Percentiles rank a stretch among this genome's conserved stretches.
Conservation (phyloP, 2,113 vertebrate species). For the Strix uralensis region DNA sequence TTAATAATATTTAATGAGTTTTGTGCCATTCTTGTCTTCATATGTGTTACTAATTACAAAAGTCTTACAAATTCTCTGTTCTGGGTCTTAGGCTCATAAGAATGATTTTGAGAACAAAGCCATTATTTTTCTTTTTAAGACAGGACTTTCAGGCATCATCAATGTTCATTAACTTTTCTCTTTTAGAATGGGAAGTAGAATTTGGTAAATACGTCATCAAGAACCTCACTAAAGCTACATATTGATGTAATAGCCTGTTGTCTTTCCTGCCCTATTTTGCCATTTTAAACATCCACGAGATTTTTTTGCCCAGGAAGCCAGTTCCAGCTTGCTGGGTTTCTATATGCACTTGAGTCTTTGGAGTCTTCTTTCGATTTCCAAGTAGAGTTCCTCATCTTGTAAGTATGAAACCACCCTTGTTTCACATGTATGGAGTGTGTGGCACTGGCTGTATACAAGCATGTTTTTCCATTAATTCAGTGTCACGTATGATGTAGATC, state of each 20-base stretch:
- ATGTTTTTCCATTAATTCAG: not conserved
- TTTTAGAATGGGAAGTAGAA: not conserved
- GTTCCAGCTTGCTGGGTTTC: not conserved
- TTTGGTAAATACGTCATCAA: not conserved
- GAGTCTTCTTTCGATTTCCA: not conserved
- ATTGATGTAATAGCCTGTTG: not conserved
- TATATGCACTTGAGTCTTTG: fast-evolving
- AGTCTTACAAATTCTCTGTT: not conserved
- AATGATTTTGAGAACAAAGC: not conserved
- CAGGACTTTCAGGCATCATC: not conserved
- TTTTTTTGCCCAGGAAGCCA: not conserved
- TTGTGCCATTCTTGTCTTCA: not conserved
- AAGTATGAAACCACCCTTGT: not conserved
- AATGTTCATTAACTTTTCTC: not conserved
- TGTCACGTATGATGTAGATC: not conserved
- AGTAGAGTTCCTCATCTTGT: not conserved
- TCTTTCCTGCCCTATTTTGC: not conserved
- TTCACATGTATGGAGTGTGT: not conserved
- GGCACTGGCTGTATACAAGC: not conserved
- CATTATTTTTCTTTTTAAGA: slow-evolving; percentile 2
- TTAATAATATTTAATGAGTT: slow-evolving; percentile 24
- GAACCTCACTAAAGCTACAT: not conserved
- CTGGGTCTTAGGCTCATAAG: not conserved
- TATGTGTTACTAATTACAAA: not conserved
- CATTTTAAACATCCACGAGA: not conserved